These are phyloP conservation scores for Acronicta alni DNA, from an alignment of 2,888 invertebrate genomes.

Conservation along the genomic window DNA sequence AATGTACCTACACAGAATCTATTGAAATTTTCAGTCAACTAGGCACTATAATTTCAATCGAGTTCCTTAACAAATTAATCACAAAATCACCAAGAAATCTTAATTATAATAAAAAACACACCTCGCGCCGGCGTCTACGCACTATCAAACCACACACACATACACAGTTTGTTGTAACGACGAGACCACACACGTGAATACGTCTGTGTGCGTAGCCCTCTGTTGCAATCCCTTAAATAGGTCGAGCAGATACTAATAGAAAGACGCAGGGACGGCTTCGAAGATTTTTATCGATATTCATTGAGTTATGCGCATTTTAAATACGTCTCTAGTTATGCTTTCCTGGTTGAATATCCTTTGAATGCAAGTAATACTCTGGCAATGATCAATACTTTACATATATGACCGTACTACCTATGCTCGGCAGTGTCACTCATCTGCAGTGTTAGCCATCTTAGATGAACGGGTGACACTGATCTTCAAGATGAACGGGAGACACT, in stretches of 20 bases:
- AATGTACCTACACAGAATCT: too few species aligned
- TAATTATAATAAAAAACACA: constrained; percentile 46
- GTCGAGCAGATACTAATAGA: constrained; percentile 87
- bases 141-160: constrained; percentile 58
- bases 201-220: constrained; percentile 72
- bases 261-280: constrained; percentile 77
- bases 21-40: too few species aligned
- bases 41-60: background rate
- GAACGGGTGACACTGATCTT: too few species aligned
- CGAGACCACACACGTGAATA: constrained; percentile 40
- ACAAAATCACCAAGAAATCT: background rate
- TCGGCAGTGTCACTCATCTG: too few species aligned
- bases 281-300: constrained; percentile 55
- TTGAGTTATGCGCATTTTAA: constrained; percentile 50
- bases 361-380: too few species aligned
- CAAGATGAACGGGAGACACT: too few species aligned
- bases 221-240: constrained; percentile 89
- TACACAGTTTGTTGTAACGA: constrained; percentile 28
- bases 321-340: constrained; percentile 34
- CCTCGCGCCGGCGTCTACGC: constrained; percentile 53
- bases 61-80: background rate
- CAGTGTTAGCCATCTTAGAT: too few species aligned
- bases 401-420: too few species aligned
- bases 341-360: constrained; percentile 53
- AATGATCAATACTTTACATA: too few species aligned